phyloP scores from a whole-genome alignment of 1,140 invertebrate genomes.

The Cydia fagiglandana region DNA sequence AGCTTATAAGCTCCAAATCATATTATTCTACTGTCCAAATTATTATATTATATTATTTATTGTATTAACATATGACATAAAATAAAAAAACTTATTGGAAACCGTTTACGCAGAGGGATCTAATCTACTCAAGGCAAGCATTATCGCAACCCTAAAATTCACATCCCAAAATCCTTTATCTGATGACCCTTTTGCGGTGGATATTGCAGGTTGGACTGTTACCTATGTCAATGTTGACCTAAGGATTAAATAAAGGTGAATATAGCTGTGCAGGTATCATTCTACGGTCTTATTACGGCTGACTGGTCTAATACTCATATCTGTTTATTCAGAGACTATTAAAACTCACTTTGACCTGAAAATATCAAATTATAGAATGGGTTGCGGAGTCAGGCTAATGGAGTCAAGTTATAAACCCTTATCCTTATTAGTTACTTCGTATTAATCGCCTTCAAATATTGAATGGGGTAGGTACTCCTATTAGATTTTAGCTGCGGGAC shows the following conservation, averaged over 20 bases:
- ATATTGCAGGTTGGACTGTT: slow-evolving; percentile 9
- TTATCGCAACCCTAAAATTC: neutral
- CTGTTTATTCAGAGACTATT: slow-evolving; percentile 24
- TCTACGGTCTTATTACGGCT: slow-evolving; percentile 3
- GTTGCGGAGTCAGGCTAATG: slow-evolving; percentile 12
- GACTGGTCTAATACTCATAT: slow-evolving; percentile 4
- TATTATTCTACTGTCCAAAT: too few relatives aligned
- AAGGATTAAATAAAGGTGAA: slow-evolving; percentile 23
- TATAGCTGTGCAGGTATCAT: slow-evolving; percentile 19
- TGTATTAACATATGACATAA: too few relatives aligned
- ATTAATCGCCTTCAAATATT: too few relatives aligned
- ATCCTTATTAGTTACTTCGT: neutral
- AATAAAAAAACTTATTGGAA: too few relatives aligned
- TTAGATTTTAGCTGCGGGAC: too few relatives aligned
- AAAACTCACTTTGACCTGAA: slow-evolving; percentile 8
- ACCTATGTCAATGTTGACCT: slow-evolving; percentile 21
- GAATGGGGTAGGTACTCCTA: too few relatives aligned
- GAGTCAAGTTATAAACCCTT: neutral
- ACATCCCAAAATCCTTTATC: slow-evolving; percentile 19
- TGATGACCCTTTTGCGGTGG: slow-evolving; percentile 7
- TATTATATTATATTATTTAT: too few relatives aligned
- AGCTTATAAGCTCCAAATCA: too few relatives aligned
- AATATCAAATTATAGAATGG: neutral
- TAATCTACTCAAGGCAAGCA: slow-evolving; percentile 3
- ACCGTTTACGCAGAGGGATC: neutral